Evolutionary conservation across 2,888 invertebrate genomes (phyloP), one percentile per base, ranked within the genome.

Genomic region (Phrixothrix hirtus): DNA sequence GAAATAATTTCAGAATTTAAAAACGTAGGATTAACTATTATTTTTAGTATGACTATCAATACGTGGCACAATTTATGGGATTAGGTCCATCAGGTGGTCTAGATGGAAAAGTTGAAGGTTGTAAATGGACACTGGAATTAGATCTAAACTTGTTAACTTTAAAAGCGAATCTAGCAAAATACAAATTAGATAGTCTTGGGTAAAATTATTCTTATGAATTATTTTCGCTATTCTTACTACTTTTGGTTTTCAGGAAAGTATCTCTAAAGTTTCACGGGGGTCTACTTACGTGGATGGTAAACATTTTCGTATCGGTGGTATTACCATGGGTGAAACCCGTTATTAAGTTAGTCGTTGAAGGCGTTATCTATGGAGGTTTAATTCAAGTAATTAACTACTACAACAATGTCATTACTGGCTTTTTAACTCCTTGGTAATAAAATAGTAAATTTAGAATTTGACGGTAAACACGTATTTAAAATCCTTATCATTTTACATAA

Each of bases 131-230:
- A 2, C 0, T 46, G 10, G 25, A 46, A 13, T 1, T 46, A 1
- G n/a, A 32, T 12, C 1, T 46, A 5, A 9, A 46, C 12, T 25
- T 39, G 46, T 13, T 14, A 1, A 46, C 29, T 9, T 3, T 38
- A 5, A 11, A 13, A 26, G 31, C 39, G 1, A 7, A 6, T 1
- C 10, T 46, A 10, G 32, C 15, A 6, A 14, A 26, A 7, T 46
- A 14, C 12, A 5, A 39, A n/a, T 7, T 46, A 1, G 11, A 46
- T 7, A 32, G 5, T 15, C 16, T 46, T 6, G 46, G 46, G 46
- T 46, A 32, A 6, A 26, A 32, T 31, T 14, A 14, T 27, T n/a
- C 17, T 4, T n/a, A 16, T 16, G 15, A 6, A 11, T 5, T 4
- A 34, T 15, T 0, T 13, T 13, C 2, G 30, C 21, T 29, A 10